Base-by-base conservation (phyloP, 2,113 vertebrate species). In the Cebidichthys violaceus region DNA sequence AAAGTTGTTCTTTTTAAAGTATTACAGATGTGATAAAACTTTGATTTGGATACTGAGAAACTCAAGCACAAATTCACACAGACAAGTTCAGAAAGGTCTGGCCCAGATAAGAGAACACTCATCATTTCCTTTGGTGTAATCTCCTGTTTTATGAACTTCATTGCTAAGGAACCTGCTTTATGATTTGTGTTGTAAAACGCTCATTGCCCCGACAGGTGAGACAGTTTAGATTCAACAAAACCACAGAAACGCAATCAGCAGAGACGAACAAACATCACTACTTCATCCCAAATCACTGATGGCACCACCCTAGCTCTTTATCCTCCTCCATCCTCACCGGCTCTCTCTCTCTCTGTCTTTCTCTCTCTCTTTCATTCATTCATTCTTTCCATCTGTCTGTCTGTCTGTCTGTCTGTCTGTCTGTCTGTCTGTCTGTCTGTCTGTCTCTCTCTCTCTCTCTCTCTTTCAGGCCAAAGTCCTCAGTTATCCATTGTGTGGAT, bases 401-500 rank as follows among this genome's bases (percentile, higher is more conserved):
- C n/a, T 7, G 31, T 35, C 43, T 41, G 18, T 39, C 8, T 8
- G 4, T 29, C 66, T n/a, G n/a, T 39, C 37, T 9, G 7, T 39
- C 43, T 45, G 14, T 50, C n/a, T 6, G 2, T 13, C 39, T 41
- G 2, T 66, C n/a, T 17, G 35, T 2, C 66, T 18, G 4, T 2
- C 59, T 65, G 1, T 3, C 29, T 70, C 20, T 6, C 41, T 43
- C 29, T 27, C 61, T 6, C 4, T 61, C 29, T 50, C n/a, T 61
- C 18, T 45, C 27, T 70, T 1, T 41, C 55, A 29, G 88, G 81
- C 57, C 92, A 93, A 94, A 94, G 92, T 94, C 89, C 90, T 77
- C 35, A 59, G 82, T 91, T 89, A 89, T 75, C 50, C 54, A 89
- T 71, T 64, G 45, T 43, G 50, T 13, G 17, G 73, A 76, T 71